Evolutionary conservation across 92 coral and sea anemone genomes (phyloP).

Genomic region (Palythoa grandiflora): DNA sequence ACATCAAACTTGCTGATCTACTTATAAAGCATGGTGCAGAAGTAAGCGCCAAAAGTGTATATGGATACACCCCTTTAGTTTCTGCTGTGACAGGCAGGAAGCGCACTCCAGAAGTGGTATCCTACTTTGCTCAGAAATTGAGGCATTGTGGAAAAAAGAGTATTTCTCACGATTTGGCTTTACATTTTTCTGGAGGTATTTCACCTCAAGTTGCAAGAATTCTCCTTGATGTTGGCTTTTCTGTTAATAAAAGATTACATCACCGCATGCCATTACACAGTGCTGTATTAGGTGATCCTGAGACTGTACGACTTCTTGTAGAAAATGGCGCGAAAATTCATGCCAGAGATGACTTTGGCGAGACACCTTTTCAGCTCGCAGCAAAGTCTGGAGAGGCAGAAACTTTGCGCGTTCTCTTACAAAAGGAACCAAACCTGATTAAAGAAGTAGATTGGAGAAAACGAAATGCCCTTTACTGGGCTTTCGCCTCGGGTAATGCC

Average conservation of each 20-base stretch:
- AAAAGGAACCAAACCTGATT: not conserved
- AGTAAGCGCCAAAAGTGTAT: not conserved
- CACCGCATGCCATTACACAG: not conserved
- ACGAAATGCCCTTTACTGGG: not conserved
- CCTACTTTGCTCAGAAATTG: constrained; percentile 25
- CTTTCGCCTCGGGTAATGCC: not conserved
- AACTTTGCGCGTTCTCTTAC: constrained; percentile 17
- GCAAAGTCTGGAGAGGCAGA: constrained; percentile 13
- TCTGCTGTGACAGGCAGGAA: not conserved
- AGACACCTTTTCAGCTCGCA: constrained; percentile 14
- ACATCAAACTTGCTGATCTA: constrained; percentile 29
- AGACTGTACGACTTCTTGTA: not conserved
- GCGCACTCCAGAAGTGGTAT: not conserved
- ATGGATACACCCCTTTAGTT: constrained; percentile 32
- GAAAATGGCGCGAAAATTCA: constrained; percentile 25
- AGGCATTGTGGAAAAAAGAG: not conserved
- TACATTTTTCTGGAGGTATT: not conserved
- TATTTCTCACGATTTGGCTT: not conserved
- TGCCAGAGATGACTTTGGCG: not conserved
- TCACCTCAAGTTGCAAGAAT: constrained; percentile 7
- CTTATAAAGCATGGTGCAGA: constrained; percentile 35
- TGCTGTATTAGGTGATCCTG: no score
- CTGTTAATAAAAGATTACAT: not conserved
- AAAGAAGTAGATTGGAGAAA: not conserved
- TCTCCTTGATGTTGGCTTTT: constrained; percentile 14